Evolutionary conservation across 1,140 invertebrate species (phyloP), one percentile per base, ranked within the genome.

Genomic region (Capitella teleta): DNA sequence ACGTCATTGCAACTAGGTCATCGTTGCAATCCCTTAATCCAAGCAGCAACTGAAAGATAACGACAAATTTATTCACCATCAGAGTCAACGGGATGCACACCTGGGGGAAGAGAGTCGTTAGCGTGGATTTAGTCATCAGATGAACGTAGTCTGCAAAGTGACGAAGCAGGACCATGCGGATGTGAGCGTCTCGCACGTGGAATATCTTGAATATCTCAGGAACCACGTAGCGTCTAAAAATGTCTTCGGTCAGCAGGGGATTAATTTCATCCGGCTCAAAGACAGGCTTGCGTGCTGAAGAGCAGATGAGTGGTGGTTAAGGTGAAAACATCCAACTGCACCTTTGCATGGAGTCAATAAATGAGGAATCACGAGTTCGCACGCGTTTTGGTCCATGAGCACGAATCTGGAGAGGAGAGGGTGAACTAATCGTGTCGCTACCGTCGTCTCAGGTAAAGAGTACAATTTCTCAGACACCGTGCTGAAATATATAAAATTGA

Each of bases 21-120:
- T 91, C 84, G 64, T 86, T 82, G 0, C 78, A 82, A 57, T 90
- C 86, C 66, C 84, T 84, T 54, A 88, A 84, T 3, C 86, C 86
- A 16, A 87, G 75, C 6, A 87, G 74, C n/a, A 89, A 64, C 78
- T 84, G 68, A 44, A 25, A 19, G 32, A 34, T 34, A 34, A 10
- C 10, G 32, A 10, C 1, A 10, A 34, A 34, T 10, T 34, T 10
- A 34, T 10, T 12, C 10, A 10, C 10, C 32, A 12, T 34, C 32
- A 34, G 10, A 34, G 32, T 16, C 10, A 16, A 34, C 10, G 32
- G 16, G 10, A 38, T 40, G 21, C 38, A 47, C 45, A 68, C 66
- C 62, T 67, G 63, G 10, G 62, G 59, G 42, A 68, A 57, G 16
- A 68, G 58, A 1, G 56, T 37, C 21, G 57, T 49, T 28, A 61